Evolutionary conservation across 2,113 vertebrate species (phyloP), one percentile per base, ranked within the genome.

Genomic region (Anser cygnoides): DNA sequence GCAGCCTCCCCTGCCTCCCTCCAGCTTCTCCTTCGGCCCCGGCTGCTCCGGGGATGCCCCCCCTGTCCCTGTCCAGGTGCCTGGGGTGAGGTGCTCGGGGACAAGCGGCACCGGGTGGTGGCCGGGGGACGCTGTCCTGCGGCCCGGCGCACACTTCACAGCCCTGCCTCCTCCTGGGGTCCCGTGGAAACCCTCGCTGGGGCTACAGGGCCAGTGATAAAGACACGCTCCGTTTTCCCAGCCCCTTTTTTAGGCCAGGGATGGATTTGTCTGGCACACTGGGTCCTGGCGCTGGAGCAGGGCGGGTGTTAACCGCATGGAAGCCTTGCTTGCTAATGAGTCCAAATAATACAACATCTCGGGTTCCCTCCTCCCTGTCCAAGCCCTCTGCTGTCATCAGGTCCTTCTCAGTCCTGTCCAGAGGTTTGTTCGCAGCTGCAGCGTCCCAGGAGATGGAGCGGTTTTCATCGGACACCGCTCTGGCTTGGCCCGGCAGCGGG

Each of bases 371-470:
- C 67, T 96, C 89, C 63, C 72, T 66, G 43, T 73, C 68, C 84
- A 87, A 95, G 50, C n/a, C 75, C 37, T 93, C 65, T 39, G 88
- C 94, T 96, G 93, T 95, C 82, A 68, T 94, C 93, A 89, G 62
- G 89, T 94, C 66, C 72, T 85, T 25, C 66, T 79, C 43, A 88
- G 88, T 35, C 72, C 33, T 90, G 66, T 92, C 55, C 93, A 92
- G 92, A 91, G 70, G 58, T 95, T 76, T 90, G 73, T 75, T 93
- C 18, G 1, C 86, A 96, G 86, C 65, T 91, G 84, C 59, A 49
- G 72, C 1, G 4, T 91, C 93, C 85, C 91, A 58, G 59, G 66
- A 92, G 91, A 70, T 50, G 88, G 46, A 72, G 26, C 0, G 3
- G 39, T 90, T 96, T 96, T 81, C 18, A 19, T 26, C 0, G 0